A percentile compares a stretch with the other conserved stretches of the same genome.
Evolutionary conservation across 2,888 invertebrate species (phyloP).

Genomic region (Belgica antarctica): DNA sequence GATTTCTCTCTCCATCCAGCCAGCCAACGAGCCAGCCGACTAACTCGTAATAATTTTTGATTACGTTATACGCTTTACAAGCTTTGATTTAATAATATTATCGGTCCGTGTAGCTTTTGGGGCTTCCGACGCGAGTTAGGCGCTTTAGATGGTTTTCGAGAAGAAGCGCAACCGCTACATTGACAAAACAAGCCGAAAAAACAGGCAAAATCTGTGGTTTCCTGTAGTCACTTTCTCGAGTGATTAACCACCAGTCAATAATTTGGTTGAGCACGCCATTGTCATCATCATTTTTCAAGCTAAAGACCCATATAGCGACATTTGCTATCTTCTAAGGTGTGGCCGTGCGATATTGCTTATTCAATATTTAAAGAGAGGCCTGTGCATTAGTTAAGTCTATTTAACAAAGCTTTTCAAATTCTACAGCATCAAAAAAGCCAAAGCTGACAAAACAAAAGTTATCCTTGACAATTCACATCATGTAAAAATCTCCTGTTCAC

Average conservation of each 20-base stretch:
- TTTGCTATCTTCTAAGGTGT: constrained; percentile 8
- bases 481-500: no score
- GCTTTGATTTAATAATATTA: constrained; percentile 21
- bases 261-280: neutral
- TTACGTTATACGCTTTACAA: constrained; percentile 4
- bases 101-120: neutral
- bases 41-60: constrained; percentile 12
- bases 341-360: constrained; percentile 10
- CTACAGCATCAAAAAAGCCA: no score
- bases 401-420: no score
- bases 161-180: constrained; percentile 4
- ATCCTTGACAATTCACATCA: no score
- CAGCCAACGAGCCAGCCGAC: neutral
- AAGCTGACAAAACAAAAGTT: no score
- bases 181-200: no score
- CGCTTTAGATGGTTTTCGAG: constrained; percentile 9
- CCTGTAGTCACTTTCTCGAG: neutral
- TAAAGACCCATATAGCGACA: neutral
- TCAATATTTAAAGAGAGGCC: neutral
- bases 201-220: neutral
- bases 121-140: neutral
- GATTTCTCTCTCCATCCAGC: neutral
- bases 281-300: constrained; percentile 2
- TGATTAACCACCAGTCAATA: neutral
- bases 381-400: no score